These are phyloP conservation scores for Acleris emargana DNA, from an alignment of 2,888 invertebrate species.

Conservation along the genomic window DNA sequence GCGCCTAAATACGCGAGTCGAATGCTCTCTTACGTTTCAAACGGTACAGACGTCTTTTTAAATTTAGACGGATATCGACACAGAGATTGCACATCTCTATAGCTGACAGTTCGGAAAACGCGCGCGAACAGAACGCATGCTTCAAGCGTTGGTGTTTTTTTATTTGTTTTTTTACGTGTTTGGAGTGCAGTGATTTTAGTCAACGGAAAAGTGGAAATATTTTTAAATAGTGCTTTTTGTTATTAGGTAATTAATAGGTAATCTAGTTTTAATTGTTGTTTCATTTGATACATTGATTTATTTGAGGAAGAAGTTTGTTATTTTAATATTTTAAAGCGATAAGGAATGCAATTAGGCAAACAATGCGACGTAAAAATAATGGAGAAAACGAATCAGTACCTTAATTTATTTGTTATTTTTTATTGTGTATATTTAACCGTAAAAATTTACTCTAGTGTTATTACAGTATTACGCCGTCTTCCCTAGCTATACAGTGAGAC, in stretches of 20 bases:
- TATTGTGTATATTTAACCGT: too few species aligned
- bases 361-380: too few species aligned
- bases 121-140: conserved; percentile 64
- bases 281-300: not conserved
- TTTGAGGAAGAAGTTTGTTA: not conserved
- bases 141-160: conserved; percentile 41
- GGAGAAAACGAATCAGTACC: too few species aligned
- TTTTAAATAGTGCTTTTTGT: not conserved
- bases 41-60: conserved; percentile 37
- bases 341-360: too few species aligned
- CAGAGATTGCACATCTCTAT: conserved; percentile 50
- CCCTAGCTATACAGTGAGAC: too few species aligned
- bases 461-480: too few species aligned
- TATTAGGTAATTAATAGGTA: not conserved
- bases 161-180: conserved; percentile 18
- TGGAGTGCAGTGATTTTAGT: conserved; percentile 72
- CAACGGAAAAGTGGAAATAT: conserved; percentile 31
- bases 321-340: not conserved
- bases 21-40: not conserved
- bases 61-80: conserved; percentile 53
- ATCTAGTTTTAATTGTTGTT: not conserved
- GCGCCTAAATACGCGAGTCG: conserved; percentile 39
- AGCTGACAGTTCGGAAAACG: conserved; percentile 60
- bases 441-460: too few species aligned
- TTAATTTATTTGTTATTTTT: too few species aligned